Evolutionary conservation across 1,140 invertebrate genomes (phyloP), one percentile per base, ranked within the genome.

Genomic region (Caenorhabditis briggsae): DNA sequence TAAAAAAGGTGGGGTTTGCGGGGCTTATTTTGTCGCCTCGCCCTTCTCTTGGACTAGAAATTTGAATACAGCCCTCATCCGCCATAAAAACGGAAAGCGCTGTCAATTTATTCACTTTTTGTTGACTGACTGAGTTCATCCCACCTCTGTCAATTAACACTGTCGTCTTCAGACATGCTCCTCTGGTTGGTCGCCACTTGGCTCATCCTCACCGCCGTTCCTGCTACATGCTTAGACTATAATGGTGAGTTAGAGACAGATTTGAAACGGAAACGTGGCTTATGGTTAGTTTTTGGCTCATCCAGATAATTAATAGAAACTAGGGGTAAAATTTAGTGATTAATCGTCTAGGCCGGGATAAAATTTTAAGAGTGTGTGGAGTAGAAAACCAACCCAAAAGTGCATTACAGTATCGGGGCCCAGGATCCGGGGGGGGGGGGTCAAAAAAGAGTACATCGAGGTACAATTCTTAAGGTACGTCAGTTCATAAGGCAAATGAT

Each of bases 1-100:
- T 78, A 43, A 50, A 78, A 70, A 78, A 78, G 70, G 70, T 78
- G 70, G 70, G 46, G 18, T n/a, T 78, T 78, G n/a, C 33, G 33
- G 46, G 46, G 70, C 70, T 78, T 50, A 78, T 50, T 50, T 41
- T 78, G 43, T 50, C 70, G 16, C 65, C 5, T 48, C 16, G 65
- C 2, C n/a, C 18, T 7, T 6, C n/a, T 14, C 8, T 16, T 33
- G 33, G 33, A 3, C 33, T 33, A 33, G 33, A 33, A 50, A 50
- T 5, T 50, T 78, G 50, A 53, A 48, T 41, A 78, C 70, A 78
- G 11, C 70, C 70, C 70, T 11, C 70, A 41, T 53, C 8, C 11
- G 2, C 1, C 18, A 11, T 25, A 20, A 33, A 33, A 33, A 33
- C 33, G 11, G 5, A 23, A 1, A 20, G n/a, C 16, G 56, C 16